Conservation (phyloP, 2,113 vertebrate genomes). For the Forbesichthys papilliferus region DNA sequence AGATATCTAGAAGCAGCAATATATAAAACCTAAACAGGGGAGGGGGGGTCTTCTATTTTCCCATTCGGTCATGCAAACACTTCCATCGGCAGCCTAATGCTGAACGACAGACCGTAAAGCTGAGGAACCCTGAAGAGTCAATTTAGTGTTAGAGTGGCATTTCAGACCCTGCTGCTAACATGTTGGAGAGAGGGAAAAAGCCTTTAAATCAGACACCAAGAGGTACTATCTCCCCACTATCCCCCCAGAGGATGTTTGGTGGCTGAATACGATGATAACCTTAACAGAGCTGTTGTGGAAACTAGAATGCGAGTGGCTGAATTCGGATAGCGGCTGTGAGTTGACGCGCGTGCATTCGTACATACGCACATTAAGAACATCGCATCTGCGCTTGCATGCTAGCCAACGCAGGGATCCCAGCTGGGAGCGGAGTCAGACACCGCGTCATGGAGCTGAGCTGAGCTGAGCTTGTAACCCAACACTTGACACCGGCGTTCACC, state of each 20-base stretch:
- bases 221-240: slow-evolving; percentile 22
- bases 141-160: slow-evolving; percentile 65
- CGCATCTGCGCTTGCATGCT: slow-evolving; percentile 9
- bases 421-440: slow-evolving; percentile 15
- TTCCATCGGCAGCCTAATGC: slow-evolving; percentile 50
- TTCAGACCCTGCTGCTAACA: slow-evolving; percentile 59
- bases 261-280: slow-evolving; percentile 39
- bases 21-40: background rate
- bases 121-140: slow-evolving; percentile 61
- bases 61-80: slow-evolving; percentile 10
- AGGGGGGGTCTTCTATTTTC: slow-evolving; percentile 21
- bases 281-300: slow-evolving; percentile 21
- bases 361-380: slow-evolving; percentile 1
- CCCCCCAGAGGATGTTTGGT: slow-evolving; percentile 29
- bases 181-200: slow-evolving; percentile 33
- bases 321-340: slow-evolving; percentile 4
- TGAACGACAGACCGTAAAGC: slow-evolving; percentile 63
- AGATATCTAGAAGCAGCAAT: slow-evolving; percentile 16
- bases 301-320: slow-evolving; percentile 27
- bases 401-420: background rate
- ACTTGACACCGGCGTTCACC: slow-evolving; percentile 65
- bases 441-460: slow-evolving; percentile 32
- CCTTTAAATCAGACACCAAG: slow-evolving; percentile 44
- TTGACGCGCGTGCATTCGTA: slow-evolving; percentile 1
- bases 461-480: slow-evolving; percentile 59